Conservation (phyloP, 2,797 vertebrate species). For the Enteromius trimaculatus region DNA sequence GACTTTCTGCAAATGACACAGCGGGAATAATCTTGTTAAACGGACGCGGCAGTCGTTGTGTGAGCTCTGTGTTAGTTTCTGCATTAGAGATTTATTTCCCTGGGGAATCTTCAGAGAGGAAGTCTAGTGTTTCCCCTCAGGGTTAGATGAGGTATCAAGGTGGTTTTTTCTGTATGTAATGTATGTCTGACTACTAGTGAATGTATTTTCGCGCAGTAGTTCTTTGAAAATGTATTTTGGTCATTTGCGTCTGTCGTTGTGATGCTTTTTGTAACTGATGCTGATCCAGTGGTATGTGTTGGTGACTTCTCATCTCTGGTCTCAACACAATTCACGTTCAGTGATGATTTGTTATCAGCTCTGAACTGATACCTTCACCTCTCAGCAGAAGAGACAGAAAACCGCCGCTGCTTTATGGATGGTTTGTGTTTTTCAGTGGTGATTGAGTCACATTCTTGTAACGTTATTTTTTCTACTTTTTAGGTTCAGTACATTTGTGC, state of each 20-base stretch:
- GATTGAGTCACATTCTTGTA: neutral
- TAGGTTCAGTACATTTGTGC: neutral
- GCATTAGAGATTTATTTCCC: constrained; percentile 4
- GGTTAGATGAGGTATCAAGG: neutral
- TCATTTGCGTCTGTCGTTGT: too few relatives aligned
- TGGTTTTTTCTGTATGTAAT: neutral
- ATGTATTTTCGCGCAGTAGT: neutral
- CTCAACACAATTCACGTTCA: neutral
- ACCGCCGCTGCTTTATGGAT: neutral
- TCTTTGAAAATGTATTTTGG: neutral
- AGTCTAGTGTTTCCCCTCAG: neutral
- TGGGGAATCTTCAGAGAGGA: neutral
- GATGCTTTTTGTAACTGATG: neutral
- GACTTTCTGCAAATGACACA: constrained; percentile 1
- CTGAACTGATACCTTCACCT: neutral
- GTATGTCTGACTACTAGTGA: neutral
- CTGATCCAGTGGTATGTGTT: neutral
- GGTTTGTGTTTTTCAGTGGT: neutral
- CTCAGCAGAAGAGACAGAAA: neutral
- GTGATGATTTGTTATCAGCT: neutral
- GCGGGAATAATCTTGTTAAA: constrained; percentile 4
- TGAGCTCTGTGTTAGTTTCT: constrained; percentile 4
- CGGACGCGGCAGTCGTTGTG: neutral
- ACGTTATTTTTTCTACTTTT: too few relatives aligned
- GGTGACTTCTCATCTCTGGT: neutral